These are phyloP conservation scores for Eupsilia transversa DNA, from an alignment of 2,888 invertebrate genomes.

Conservation along the genomic window DNA sequence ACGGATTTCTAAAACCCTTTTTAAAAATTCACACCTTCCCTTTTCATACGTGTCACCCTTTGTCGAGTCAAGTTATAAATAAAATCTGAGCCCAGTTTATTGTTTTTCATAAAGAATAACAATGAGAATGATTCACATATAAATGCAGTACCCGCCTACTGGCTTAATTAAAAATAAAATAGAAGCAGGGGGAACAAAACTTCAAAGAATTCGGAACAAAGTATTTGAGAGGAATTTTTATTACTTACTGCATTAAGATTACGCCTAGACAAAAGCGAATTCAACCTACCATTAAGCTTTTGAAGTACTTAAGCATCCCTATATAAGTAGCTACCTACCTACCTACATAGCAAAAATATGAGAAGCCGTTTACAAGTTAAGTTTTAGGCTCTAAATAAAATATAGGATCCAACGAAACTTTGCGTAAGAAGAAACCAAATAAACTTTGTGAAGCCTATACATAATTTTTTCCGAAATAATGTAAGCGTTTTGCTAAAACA, in stretches of 20 bases:
- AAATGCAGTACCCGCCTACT: neutral
- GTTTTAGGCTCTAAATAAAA: conserved; percentile 2
- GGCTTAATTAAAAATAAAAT: conserved; percentile 50
- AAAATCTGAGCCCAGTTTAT: conserved; percentile 63
- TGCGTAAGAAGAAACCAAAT: conserved; percentile 7
- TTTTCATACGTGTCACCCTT: conserved; percentile 66
- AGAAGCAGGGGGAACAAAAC: neutral
- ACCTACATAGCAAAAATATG: neutral
- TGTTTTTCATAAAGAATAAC: conserved; percentile 43
- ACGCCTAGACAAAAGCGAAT: conserved; percentile 13
- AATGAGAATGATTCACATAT: conserved; percentile 32
- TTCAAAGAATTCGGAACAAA: conserved; percentile 29
- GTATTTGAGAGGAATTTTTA: conserved; percentile 52
- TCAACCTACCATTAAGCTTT: neutral
- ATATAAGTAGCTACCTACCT: neutral
- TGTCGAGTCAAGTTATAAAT: conserved; percentile 61
- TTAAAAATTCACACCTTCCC: conserved; percentile 68
- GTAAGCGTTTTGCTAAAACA: neutral
- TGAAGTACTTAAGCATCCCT: neutral
- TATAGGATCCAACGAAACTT: conserved; percentile 10
- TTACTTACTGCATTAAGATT: conserved; percentile 39
- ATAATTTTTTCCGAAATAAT: conserved; percentile 15
- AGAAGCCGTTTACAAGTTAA: neutral
- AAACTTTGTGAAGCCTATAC: neutral
- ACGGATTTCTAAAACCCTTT: conserved; percentile 65